Evolutionary conservation across 2,113 vertebrate genomes (phyloP).

Genomic region (Chloroceryle aenea): DNA sequence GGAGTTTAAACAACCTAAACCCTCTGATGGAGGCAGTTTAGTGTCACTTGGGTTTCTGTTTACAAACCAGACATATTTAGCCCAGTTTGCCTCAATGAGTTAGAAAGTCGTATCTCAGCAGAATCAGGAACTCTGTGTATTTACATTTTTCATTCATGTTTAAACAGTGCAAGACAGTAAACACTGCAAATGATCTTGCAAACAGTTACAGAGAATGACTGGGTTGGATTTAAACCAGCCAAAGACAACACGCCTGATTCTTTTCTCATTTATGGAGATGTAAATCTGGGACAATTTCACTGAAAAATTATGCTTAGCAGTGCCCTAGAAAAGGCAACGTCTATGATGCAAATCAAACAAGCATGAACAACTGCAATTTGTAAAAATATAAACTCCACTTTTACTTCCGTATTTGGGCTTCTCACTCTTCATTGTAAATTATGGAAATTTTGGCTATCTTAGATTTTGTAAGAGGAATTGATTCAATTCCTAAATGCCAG

Average conservation of each 20-base stretch:
- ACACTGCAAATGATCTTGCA: not conserved
- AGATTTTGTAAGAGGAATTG: not conserved
- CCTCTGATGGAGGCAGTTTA: not conserved
- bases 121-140: not conserved
- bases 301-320: not conserved
- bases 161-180: conserved; percentile 1
- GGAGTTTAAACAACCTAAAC: not conserved
- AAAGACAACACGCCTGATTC: not conserved
- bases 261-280: not conserved
- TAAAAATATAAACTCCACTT: not conserved
- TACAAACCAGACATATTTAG: not conserved
- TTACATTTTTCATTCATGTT: not conserved
- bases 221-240: not conserved
- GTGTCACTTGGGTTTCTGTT: not conserved
- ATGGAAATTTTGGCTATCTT: not conserved
- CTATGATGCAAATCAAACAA: not conserved
- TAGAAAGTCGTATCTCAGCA: not conserved
- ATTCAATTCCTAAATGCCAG: not conserved
- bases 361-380: not conserved
- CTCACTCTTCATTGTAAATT: not conserved
- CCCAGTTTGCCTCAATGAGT: not conserved
- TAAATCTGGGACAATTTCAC: not conserved
- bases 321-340: not conserved
- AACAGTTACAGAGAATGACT: not conserved
- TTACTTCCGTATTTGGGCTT: not conserved